Evolutionary conservation across 2,888 invertebrate genomes (phyloP).

Genomic region (Thereva nobilitata): DNA sequence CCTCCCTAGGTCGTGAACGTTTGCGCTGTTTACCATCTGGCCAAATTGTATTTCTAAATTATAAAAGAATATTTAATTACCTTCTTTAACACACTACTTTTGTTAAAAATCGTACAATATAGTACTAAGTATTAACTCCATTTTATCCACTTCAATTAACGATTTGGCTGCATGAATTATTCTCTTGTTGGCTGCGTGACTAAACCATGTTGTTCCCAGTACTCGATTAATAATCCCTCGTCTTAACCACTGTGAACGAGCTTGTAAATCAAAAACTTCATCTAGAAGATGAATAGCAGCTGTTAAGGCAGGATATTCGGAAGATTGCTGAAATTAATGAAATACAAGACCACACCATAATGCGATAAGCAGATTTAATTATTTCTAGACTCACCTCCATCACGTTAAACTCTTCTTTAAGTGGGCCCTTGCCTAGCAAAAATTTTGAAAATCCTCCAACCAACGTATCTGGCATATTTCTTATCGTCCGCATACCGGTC

Average conservation of each 20-base stretch:
- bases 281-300: conserved; percentile 80
- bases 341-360: neutral
- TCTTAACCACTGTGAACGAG: conserved; percentile 80
- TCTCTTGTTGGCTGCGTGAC: conserved; percentile 79
- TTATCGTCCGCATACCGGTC: conserved; percentile 74
- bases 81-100: neutral
- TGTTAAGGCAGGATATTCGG: conserved; percentile 77
- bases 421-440: conserved; percentile 61
- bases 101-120: conserved; percentile 40
- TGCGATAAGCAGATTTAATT: neutral
- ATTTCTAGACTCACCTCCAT: conserved; percentile 43
- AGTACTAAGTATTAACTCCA: conserved; percentile 62
- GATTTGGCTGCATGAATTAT: conserved; percentile 79
- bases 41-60: conserved; percentile 63
- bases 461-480: conserved; percentile 77
- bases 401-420: conserved; percentile 46
- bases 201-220: conserved; percentile 59
- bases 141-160: conserved; percentile 76
- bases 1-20: conserved; percentile 41
- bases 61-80: neutral
- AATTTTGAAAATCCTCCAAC: conserved; percentile 66
- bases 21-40: conserved; percentile 59
- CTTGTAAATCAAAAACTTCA: conserved; percentile 82
- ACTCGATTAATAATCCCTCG: conserved; percentile 75
- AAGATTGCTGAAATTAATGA: conserved; percentile 38